Evolutionary conservation across 2,113 vertebrate genomes (phyloP).

Genomic region (Leuciscus idus): DNA sequence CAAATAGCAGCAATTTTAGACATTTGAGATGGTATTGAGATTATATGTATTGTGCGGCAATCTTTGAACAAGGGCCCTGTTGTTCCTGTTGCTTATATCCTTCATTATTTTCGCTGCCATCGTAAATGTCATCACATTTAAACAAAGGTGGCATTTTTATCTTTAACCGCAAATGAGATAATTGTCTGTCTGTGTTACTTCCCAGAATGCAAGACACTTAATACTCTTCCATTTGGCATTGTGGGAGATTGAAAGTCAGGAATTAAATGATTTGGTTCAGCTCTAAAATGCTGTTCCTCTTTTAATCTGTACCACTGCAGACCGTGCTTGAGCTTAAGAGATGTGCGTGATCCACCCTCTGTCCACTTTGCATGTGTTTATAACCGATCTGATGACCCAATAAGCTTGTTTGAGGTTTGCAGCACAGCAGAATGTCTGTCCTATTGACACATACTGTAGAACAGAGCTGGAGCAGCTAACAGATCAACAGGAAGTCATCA

Average conservation of each 20-base stretch:
- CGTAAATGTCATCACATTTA: constrained; percentile 61
- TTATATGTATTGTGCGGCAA: neutral
- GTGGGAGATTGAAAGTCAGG: constrained; percentile 23
- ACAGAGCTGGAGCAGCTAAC: neutral
- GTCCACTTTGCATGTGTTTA: neutral
- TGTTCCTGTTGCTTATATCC: constrained; percentile 36
- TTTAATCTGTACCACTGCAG: neutral
- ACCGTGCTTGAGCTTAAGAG: neutral
- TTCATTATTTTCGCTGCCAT: constrained; percentile 56
- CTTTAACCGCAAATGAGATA: constrained; percentile 27
- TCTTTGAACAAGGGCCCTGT: constrained; percentile 47
- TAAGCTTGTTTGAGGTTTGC: neutral
- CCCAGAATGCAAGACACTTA: neutral
- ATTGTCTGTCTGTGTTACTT: constrained; percentile 3
- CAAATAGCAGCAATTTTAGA: neutral
- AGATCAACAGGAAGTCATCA: neutral
- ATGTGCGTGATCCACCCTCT: neutral
- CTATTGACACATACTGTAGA: constrained; percentile 6
- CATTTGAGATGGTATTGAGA: neutral
- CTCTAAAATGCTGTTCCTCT: neutral
- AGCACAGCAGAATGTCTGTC: neutral
- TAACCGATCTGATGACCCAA: neutral
- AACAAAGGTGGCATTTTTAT: constrained; percentile 54
- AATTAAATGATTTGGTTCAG: constrained; percentile 39
- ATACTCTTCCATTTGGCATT: constrained; percentile 45